A percentile compares a stretch with the other conserved stretches of the same genome.
phyloP scores from a whole-genome alignment of 2,888 invertebrate species.

The Eupithecia pulchellata region DNA sequence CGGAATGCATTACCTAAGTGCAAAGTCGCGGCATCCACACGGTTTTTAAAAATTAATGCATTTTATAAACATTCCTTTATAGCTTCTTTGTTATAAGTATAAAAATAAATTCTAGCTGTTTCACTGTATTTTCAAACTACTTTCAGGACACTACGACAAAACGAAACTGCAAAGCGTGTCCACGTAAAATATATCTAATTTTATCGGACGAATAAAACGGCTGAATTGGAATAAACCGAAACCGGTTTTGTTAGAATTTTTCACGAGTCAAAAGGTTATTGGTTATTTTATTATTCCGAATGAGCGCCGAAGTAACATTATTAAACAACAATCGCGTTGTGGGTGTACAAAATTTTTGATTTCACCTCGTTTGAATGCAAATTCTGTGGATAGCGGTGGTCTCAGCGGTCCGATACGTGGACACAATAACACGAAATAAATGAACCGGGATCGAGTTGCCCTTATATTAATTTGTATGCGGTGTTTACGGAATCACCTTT shows the following conservation, averaged over 20 bases:
- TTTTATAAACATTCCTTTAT: not conserved
- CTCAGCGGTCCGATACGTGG: conserved; percentile 51
- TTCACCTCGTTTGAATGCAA: conserved; percentile 65
- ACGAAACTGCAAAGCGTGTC: not conserved
- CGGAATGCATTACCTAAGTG: conserved; percentile 66
- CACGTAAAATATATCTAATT: not conserved
- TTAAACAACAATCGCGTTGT: conserved; percentile 46
- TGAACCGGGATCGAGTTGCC: conserved; percentile 48
- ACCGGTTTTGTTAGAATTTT: not conserved
- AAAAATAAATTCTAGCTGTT: not conserved
- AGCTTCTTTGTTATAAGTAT: not conserved
- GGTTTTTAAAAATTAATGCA: conserved; percentile 21
- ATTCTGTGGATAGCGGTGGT: conserved; percentile 51
- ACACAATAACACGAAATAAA: conserved; percentile 57
- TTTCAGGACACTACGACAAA: not conserved
- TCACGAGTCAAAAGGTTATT: conserved; percentile 5
- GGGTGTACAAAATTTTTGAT: conserved; percentile 52
- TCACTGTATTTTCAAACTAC: not conserved
- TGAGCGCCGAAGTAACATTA: conserved; percentile 43
- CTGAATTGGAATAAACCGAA: not conserved
- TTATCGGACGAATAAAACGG: not conserved
- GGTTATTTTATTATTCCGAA: conserved; percentile 39
- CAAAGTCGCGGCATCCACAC: conserved; percentile 31
- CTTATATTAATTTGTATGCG: conserved; percentile 43
- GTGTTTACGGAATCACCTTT: conserved; percentile 29